Evolutionary conservation across 2,797 vertebrate genomes (phyloP), one percentile per base, ranked within the genome.

Genomic region (Apodemus agrarius): DNA sequence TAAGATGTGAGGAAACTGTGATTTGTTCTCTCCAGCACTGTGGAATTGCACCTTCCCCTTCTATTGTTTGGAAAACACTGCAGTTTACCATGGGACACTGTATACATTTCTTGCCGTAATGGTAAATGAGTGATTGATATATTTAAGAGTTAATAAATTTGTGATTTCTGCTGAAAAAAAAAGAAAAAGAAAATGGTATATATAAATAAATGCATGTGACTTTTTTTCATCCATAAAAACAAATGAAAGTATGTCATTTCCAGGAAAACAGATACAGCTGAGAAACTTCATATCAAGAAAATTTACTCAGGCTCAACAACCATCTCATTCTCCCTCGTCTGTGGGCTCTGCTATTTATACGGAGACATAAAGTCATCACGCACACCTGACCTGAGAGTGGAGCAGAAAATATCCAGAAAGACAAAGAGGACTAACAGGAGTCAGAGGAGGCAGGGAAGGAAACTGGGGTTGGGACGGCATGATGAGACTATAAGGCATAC

Each of bases 141-240:
- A 99, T 99, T 99, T 99, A 99, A 99, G 98, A 98, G 98, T 98
- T 98, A 99, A 99, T 99, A 99, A 99, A 99, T 99, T 98, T 99
- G 99, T 99, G 99, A 99, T 99, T 99, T 99, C 99, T 99, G 99
- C 99, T 98, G 99, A 7, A 19, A 46, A 1, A 14, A 22, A 43
- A 2, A 0, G 69, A 34, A 31, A 40, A 24, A 21, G 37, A 88
- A 74, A 74, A n/a, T 1, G 17, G 43, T 4, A 10, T 21, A 75
- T 49, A 49, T 49, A 49, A 31, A 61, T 13, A 40, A 12, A 13
- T 43, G 19, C 43, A 34, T n/a, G 19, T 8, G 1, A 11, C 31
- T 19, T 21, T 81, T 49, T 54, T 29, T 72, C 67, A 57, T 54
- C 69, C 85, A 87, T 29, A 37, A 49, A 65, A n/a, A n/a, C 43